Base-by-base conservation (phyloP, 2,888 invertebrate genomes). In the Euplagia quadripunctaria region DNA sequence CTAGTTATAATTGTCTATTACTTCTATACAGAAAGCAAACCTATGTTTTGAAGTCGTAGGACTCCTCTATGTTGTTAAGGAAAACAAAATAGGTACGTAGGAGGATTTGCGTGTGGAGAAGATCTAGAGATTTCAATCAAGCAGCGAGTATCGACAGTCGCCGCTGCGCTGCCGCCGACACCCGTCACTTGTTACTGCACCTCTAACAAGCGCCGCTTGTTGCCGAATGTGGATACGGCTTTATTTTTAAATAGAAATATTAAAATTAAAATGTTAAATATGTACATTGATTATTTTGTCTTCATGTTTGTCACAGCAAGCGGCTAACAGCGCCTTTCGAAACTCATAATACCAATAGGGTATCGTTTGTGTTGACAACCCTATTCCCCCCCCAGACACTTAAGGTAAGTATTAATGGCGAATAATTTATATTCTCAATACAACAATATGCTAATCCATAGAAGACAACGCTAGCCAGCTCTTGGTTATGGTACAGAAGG, bases 121-220 rank as follows among this genome's bases (percentile, higher is more conserved):
- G 69, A 68, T 43, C 64, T 64, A 79, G 76, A 82, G 83, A 83
- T 83, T 84, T 83, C 83, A 85, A 83, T 83, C 83, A 83, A 75
- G 73, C 68, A 41, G 58, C 8, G 67, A 71, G 76, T 83, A 78
- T 86, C 83, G 84, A 84, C 82, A 80, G 83, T 80, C 84, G 83
- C 83, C 85, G 80, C 73, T 79, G 84, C 74, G 79, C 89, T 89
- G 90, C 79, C 81, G 86, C 80, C 87, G 92, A 92, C 92, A 92
- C 87, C 81, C 89, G 88, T 91, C 92, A 92, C 90, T 91, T 90
- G 92, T 90, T 91, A 91, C 89, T 89, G 89, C 91, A 89, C 86
- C 86, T 88, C 87, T 93, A 94, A 93, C 94, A 91, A 93, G 91
- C 86, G 77, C 76, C 74, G 73, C 67, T 16, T 9, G 65, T 51